Conservation (phyloP, 1,140 invertebrate genomes). For the Archivesica marissinica region DNA sequence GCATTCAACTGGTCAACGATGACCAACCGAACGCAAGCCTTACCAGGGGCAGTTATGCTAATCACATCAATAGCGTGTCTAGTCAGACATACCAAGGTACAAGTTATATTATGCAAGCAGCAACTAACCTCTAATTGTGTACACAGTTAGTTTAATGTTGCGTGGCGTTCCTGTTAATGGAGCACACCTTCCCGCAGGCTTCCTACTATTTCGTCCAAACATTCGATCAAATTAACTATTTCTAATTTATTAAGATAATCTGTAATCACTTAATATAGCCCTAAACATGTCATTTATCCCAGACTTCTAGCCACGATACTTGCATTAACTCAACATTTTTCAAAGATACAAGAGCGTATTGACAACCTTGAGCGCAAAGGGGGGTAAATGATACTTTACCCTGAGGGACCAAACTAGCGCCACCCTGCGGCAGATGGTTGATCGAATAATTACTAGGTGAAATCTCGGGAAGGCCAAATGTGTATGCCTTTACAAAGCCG, state of each 20-base stretch:
- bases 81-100: no score
- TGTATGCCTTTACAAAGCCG: conserved; percentile 50
- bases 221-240: conserved; percentile 29
- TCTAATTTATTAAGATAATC: conserved; percentile 48
- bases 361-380: conserved; percentile 45
- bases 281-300: conserved; percentile 26
- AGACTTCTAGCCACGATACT: conserved; percentile 22
- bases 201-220: not conserved
- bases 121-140: no score
- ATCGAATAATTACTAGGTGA: conserved; percentile 49
- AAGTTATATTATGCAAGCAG: no score
- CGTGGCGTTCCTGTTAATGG: no score
- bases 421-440: conserved; percentile 47
- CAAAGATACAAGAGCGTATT: not conserved
- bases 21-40: no score
- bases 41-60: no score
- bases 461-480: conserved; percentile 27
- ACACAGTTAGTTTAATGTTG: no score
- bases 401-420: conserved; percentile 45
- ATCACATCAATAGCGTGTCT: no score
- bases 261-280: conserved; percentile 26
- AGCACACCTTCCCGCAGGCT: not conserved
- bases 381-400: conserved; percentile 57
- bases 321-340: not conserved
- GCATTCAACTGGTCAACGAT: no score